Base-by-base conservation (phyloP, 2,888 invertebrate genomes). In the Mesorhabditis sp. region DNA sequence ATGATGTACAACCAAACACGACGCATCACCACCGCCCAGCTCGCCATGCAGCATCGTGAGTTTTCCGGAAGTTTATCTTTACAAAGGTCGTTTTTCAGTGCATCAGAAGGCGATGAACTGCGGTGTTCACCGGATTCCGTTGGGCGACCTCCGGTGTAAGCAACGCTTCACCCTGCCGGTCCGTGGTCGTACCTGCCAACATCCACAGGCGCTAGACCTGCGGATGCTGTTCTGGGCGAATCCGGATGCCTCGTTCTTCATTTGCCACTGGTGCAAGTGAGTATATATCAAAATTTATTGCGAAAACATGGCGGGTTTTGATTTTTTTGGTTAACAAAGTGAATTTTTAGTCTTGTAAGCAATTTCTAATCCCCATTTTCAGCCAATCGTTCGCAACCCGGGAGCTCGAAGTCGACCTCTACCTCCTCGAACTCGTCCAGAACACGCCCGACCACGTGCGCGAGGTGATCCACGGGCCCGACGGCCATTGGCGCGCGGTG, bases 221-320 rank as follows among this genome's bases (percentile, higher is more conserved):
- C 58, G 58, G n/a, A 50, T 50, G 58, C 58, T 50, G 7, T 50
- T 50, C 10, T 50, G 58, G 10, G 7, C 10, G 7, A 13, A 13
- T n/a, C 58, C 58, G 58, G 58, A 50, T 50, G 58, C 58, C 10
- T 50, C 58, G 10, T 50, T 50, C 58, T 50, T 50, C n/a, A n/a
- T 13, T 10, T 50, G 58, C 58, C 58, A 10, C 7, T 50, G n/a
- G 7, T 50, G 58, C 58, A 50, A 50, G 58, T 50, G 58, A 50
- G 58, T 50, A 13, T 13, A 50, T 13, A 50, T 10, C 58, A 50
- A 28, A 28, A 28, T 28, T 28, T 28, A 28, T 28, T 28, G 28
- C 28, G 28, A 28, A 28, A 28, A 28, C 28, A 28, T 28, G 28
- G 28, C 28, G 28, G 28, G 28, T 28, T 28, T 28, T 28, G 28